Conservation (phyloP, 2,888 invertebrate species). For the Pristionchus fissidentatus region DNA sequence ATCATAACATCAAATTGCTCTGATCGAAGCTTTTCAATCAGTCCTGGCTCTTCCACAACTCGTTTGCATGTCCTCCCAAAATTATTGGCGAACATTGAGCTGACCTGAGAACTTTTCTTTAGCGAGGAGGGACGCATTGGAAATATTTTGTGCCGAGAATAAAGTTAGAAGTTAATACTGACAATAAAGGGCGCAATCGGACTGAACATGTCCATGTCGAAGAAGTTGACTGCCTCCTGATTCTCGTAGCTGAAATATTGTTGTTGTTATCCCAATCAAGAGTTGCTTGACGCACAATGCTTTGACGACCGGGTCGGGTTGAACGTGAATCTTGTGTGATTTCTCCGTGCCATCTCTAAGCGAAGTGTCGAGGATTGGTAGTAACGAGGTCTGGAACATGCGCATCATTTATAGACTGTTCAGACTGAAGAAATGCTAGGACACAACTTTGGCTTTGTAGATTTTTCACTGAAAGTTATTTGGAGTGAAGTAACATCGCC, state of each 20-base stretch:
- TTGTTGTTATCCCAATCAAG: not conserved
- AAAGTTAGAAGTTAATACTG: not conserved
- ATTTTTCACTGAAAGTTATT: no score
- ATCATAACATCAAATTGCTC: slow-evolving; percentile 24
- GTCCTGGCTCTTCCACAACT: not conserved
- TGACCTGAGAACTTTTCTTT: not conserved
- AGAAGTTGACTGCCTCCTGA: slow-evolving; percentile 20
- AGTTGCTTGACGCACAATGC: not conserved
- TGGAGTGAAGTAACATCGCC: no score
- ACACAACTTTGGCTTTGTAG: no score
- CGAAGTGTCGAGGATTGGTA: not conserved
- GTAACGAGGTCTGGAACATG: not conserved
- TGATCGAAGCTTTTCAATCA: not conserved
- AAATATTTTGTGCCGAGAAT: not conserved
- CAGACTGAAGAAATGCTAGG: no score
- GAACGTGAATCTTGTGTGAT: not conserved
- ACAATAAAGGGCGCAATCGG: not conserved
- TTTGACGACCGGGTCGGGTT: not conserved
- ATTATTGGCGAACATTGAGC: not conserved
- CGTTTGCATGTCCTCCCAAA: not conserved
- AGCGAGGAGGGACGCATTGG: not conserved
- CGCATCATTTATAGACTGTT: not conserved
- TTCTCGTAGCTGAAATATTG: not conserved
- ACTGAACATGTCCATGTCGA: slow-evolving; percentile 29
- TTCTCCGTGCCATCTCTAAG: not conserved